A percentile compares a stretch with the other conserved stretches of the same genome.
phyloP scores from a whole-genome alignment of 2,888 invertebrate species.

The Agriotes lineatus region DNA sequence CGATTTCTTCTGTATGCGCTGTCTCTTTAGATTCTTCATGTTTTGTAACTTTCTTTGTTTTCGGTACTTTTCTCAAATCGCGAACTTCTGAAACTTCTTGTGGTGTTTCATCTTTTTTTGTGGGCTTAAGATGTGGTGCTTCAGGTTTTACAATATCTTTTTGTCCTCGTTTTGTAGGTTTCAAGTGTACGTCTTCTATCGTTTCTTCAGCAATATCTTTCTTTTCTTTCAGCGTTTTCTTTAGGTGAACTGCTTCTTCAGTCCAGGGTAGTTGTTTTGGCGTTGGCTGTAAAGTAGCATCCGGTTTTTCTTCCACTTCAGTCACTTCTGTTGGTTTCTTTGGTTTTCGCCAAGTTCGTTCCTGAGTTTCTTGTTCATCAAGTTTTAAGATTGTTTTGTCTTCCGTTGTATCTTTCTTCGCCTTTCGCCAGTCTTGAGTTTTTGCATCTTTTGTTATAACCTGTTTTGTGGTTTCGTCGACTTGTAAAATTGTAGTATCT shows the following conservation, averaged over 20 bases:
- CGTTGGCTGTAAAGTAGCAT: not conserved
- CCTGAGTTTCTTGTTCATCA: constrained; percentile 33
- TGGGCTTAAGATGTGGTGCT: not conserved
- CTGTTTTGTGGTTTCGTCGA: constrained; percentile 49
- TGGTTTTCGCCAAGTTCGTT: constrained; percentile 40
- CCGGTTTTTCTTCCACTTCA: constrained; percentile 64
- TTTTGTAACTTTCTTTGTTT: constrained; percentile 56
- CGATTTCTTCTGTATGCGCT: too few species aligned
- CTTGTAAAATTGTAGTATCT: constrained; percentile 52
- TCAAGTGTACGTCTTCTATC: constrained; percentile 61
- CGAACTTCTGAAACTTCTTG: not conserved
- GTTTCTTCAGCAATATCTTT: constrained; percentile 54
- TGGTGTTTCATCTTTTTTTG: constrained; percentile 56
- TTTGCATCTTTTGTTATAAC: not conserved
- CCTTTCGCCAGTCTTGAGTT: constrained; percentile 46
- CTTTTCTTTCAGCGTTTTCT: constrained; percentile 62
- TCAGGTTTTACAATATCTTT: not conserved
- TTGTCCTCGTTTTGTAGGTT: not conserved
- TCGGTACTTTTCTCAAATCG: constrained; percentile 39
- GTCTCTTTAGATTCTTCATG: too few species aligned
- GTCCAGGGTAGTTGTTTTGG: constrained; percentile 67
- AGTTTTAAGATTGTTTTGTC: not conserved
- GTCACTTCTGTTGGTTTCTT: constrained; percentile 60
- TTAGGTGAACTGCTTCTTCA: constrained; percentile 72
- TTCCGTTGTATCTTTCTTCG: constrained; percentile 41